Evolutionary conservation across 2,113 vertebrate species (phyloP), one percentile per base, ranked within the genome.

Genomic region (Murina feae): DNA sequence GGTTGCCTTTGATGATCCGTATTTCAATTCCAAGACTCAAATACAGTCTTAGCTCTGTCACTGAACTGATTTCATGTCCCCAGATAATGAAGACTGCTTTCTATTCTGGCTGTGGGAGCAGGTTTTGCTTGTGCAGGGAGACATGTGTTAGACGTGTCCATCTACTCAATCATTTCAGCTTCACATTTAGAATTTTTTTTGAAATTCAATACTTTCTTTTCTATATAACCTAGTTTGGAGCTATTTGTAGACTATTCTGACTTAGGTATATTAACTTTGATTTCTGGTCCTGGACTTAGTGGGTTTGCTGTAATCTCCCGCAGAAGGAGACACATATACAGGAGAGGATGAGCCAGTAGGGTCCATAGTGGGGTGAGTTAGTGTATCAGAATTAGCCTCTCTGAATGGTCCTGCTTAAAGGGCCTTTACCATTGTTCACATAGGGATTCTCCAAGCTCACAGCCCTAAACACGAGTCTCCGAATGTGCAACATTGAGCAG

Each of bases 261-360:
- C 9, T 11, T 49, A 44, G 0, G 7, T 5, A 1, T 21, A 2
- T 1, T 13, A 20, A 51, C 10, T 23, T 23, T 35, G 37, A 4
- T 35, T n/a, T 53, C 20, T 1, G 21, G 10, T 23, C 32, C 49
- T 53, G 47, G 20, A 21, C 32, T 78, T 12, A 2, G 1, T 23
- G 47, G 32, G 49, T 2, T 12, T 51, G 32, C 18, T 35, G 6
- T 6, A 13, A 23, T 35, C 75, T 17, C 30, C n/a, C 18, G 21
- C 1, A 35, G 17, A 23, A 78, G 18, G 47, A 30, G 44, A 32
- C 18, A 78, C 18, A 2, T n/a, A 21, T 10, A 21, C 2, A 1
- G 18, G n/a, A 17, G 72, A 18, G 17, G 23, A 44, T 75, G 44
- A 32, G 28, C 32, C 32, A 49, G 44, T 11, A n/a, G 30, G 28